Base-by-base conservation (phyloP, 1,140 invertebrate species). In the Radopholus similis region DNA sequence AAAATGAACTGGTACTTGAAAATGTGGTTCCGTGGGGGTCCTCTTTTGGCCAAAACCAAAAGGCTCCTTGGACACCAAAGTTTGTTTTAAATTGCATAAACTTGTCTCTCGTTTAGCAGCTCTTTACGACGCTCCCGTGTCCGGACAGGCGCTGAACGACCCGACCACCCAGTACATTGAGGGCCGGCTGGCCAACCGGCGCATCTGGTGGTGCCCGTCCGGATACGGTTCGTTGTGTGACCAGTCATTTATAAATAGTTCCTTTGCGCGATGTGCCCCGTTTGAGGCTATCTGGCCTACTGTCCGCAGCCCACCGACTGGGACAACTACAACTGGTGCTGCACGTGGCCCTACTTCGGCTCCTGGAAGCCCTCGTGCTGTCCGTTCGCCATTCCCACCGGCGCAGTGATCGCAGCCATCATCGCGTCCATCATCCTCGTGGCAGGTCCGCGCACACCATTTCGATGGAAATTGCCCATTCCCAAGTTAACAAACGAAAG, bases 251-350 rank as follows among this genome's bases (percentile, higher is more conserved):
- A 37, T 15, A 28, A 49, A 49, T 5, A 68, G 32, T 18, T 28
- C 3, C 44, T 44, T 59, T 23, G 40, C 9, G n/a, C 9, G 67
- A 28, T 35, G 30, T 23, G 2, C 28, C 4, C 8, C 4, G 18
- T 66, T 78, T 60, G 37, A 78, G 77, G 77, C 11, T 81, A 81
- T 49, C 64, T 81, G n/a, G 81, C 81, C 4, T 81, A 83, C 67
- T 81, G 79, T 58, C 79, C 79, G 4, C 79, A 81, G 55, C 79
- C 79, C 26, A 81, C 79, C 21, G 79, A 81, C 57, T 81, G 81
- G 81, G 79, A 81, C 49, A 81, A 77, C 57, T 81, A 81, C 63
- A 81, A 77, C 23, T 78, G 78, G 81, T 81, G 79, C 57, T 81
- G 79, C 44, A 81, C 81, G 28, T 81, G 77, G 71, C 79, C 79